A percentile compares a stretch with the other conserved stretches of the same genome.
Evolutionary conservation across 2,888 invertebrate genomes (phyloP).

Genomic region (Andrena marginata): DNA sequence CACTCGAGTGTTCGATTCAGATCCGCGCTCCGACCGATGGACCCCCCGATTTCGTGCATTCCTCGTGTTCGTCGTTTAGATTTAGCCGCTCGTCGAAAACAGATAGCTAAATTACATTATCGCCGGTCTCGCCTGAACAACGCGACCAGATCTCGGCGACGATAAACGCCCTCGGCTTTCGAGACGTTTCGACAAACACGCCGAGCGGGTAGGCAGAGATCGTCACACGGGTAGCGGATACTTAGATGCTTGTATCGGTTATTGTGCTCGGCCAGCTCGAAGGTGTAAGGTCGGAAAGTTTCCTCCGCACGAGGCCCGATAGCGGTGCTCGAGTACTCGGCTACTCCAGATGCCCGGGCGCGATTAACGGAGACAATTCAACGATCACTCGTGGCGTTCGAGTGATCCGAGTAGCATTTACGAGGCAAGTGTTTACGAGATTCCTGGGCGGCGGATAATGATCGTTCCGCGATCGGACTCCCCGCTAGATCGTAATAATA

Average conservation of each 20-base stretch:
- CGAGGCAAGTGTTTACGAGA: conserved; percentile 41
- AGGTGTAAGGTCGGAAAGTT: conserved; percentile 24
- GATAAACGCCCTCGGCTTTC: background rate
- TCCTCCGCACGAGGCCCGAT: background rate
- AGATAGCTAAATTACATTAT: conserved; percentile 33
- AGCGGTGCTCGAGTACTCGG: background rate
- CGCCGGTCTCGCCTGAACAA: background rate
- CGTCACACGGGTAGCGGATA: too few relatives aligned
- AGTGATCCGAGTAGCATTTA: conserved; percentile 45
- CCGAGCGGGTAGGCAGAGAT: too few relatives aligned
- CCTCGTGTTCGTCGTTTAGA: background rate
- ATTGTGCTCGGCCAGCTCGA: background rate
- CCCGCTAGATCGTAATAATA: background rate
- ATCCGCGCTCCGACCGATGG: too few relatives aligned
- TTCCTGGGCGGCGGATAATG: conserved; percentile 27
- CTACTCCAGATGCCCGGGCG: background rate
- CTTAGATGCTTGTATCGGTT: background rate
- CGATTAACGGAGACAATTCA: conserved; percentile 14
- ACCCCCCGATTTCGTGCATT: background rate
- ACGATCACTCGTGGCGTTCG: background rate
- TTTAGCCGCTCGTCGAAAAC: background rate
- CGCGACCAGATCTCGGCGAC: background rate
- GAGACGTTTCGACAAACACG: background rate
- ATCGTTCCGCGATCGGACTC: background rate
- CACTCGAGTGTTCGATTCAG: too few relatives aligned